Evolutionary conservation across 2,113 vertebrate genomes (phyloP), one percentile per base, ranked within the genome.

Genomic region (Hemicordylus capensis): DNA sequence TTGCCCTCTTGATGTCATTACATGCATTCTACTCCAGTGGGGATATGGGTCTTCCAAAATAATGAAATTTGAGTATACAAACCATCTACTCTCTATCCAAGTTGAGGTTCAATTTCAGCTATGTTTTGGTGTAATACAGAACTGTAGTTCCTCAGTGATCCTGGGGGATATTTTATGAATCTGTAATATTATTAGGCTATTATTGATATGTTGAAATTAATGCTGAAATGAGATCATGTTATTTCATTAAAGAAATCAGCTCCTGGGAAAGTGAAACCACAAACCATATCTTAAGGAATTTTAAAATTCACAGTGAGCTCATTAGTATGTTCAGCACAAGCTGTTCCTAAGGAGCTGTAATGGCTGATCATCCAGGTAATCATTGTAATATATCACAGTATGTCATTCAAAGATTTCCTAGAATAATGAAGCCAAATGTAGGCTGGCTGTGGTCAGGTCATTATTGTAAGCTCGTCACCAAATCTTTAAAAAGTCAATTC

Each of bases 121-220:
- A 44, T 34, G 31, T 85, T 85, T 78, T 46, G 39, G 75, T 10
- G n/a, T 22, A 76, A 84, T 56, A 64, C 28, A 61, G 14, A 75
- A 31, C 8, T 78, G 39, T 51, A 83, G 44, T 63, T 83, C 63
- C 81, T 63, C 56, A 37, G n/a, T 58, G 77, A 72, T 78, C 83
- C 83, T n/a, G 22, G 37, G 42, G 76, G 76, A 79, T 79, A 42
- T 70, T 79, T 72, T 78, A 85, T 79, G 66, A 72, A 79, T 79
- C 54, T 58, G 72, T 85, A 85, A 85, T 72, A 78, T 72, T 85
- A 61, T 69, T 72, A 85, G 66, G 56, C 44, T 76, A 76, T 84
- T 84, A 76, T 64, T 84, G 76, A 72, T 85, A 79, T 61, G n/a
- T 72, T 79, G 66, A 79, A 70, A 85, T 79, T 85, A 79, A 85